These are phyloP conservation scores for Protonibea diacanthus DNA, from an alignment of 2,797 vertebrate species.

Conservation along the genomic window DNA sequence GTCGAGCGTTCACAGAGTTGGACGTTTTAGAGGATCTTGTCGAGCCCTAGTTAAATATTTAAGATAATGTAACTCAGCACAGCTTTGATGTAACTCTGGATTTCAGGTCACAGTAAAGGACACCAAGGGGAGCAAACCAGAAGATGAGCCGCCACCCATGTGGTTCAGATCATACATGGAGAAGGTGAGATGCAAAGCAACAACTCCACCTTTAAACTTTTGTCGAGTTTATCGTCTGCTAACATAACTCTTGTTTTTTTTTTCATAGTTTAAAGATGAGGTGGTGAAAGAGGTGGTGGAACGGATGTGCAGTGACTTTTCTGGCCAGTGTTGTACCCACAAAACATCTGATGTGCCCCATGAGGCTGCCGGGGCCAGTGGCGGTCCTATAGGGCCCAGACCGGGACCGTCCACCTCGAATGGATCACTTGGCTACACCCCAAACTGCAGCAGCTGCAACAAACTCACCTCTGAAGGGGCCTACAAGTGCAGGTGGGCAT, in stretches of 20 bases:
- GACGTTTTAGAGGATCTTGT: too few species aligned
- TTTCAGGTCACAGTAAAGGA: conserved; percentile 82
- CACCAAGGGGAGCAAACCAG: conserved; percentile 82
- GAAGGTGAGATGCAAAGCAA: conserved; percentile 80
- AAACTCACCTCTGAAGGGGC: conserved; percentile 91
- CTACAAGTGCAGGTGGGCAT: conserved; percentile 94
- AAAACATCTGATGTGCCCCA: conserved; percentile 78
- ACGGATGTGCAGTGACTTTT: conserved; percentile 93
- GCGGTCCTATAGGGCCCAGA: conserved; percentile 62
- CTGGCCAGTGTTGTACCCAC: conserved; percentile 90
- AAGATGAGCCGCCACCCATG: conserved; percentile 90
- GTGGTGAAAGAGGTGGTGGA: conserved; percentile 97
- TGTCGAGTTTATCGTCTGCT: not conserved
- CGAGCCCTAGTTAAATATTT: not conserved
- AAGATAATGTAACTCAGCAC: not conserved
- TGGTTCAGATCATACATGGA: conserved; percentile 98
- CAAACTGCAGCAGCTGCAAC: conserved; percentile 93
- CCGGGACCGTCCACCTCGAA: conserved; percentile 74
- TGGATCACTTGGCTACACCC: conserved; percentile 89
- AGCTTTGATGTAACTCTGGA: conserved; percentile 2
- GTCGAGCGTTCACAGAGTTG: not conserved
- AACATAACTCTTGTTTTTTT: not conserved
- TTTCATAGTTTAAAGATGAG: conserved; percentile 93
- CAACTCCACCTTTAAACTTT: too few species aligned
- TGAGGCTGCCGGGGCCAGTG: conserved; percentile 73